phyloP scores from a whole-genome alignment of 1,140 invertebrate genomes.

The Bombus fervidus region DNA sequence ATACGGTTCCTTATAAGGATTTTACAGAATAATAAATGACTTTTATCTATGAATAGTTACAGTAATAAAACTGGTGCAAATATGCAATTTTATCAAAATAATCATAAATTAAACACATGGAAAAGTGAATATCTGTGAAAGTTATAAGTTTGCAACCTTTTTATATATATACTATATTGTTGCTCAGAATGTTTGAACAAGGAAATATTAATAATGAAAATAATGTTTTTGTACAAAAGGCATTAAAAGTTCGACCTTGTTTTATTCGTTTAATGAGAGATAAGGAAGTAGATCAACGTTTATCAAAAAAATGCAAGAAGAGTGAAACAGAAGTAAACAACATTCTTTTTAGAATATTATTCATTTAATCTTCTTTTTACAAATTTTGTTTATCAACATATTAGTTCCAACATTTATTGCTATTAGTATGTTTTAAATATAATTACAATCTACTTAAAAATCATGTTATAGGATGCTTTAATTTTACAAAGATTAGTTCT shows the following conservation, averaged over 20 bases:
- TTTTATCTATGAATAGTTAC: not conserved
- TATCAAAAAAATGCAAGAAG: slow-evolving; percentile 77
- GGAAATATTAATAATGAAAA: slow-evolving; percentile 16
- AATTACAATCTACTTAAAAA: slow-evolving; percentile 4
- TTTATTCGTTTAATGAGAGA: slow-evolving; percentile 76
- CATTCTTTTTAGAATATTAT: slow-evolving; percentile 13
- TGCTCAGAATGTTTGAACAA: slow-evolving; percentile 51
- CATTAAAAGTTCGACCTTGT: slow-evolving; percentile 70
- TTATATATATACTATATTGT: not conserved
- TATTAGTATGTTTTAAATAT: not conserved
- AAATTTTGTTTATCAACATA: not conserved
- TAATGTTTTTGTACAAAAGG: slow-evolving; percentile 35
- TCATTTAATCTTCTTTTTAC: not conserved
- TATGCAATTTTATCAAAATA: slow-evolving; percentile 19
- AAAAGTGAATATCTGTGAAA: slow-evolving; percentile 2
- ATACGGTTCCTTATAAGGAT: slow-evolving; percentile 4
- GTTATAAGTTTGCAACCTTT: slow-evolving; percentile 15
- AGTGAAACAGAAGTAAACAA: slow-evolving; percentile 70
- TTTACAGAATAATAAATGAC: slow-evolving; percentile 18
- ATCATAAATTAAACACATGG: slow-evolving; percentile 17
- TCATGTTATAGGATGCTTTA: slow-evolving; percentile 90
- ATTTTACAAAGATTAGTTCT: slow-evolving; percentile 95
- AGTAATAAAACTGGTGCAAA: not conserved
- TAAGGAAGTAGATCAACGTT: slow-evolving; percentile 75
- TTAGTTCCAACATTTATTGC: not conserved